Percentiles rank a stretch among this genome's conserved stretches.
Evolutionary conservation across 2,888 invertebrate species (phyloP).

Genomic region (Acanthopleura granulata): DNA sequence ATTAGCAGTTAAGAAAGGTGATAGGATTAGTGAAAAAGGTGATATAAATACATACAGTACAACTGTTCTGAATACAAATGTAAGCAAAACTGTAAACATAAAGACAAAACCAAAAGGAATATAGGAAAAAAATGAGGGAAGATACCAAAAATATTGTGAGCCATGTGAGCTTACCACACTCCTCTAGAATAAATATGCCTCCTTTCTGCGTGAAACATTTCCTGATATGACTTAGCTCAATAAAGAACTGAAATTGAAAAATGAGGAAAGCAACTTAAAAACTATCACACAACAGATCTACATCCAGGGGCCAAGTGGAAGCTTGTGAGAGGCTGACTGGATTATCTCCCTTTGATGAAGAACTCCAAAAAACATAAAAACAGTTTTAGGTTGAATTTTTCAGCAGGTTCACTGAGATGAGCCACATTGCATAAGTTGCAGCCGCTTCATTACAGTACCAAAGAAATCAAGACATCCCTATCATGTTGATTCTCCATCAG

Average conservation of each 20-base stretch:
- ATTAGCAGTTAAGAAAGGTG: too few relatives aligned
- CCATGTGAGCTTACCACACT: slow-evolving; percentile 90
- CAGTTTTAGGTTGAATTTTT: too few relatives aligned
- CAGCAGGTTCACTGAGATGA: too few relatives aligned
- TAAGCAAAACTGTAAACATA: neutral
- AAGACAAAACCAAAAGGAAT: slow-evolving; percentile 21
- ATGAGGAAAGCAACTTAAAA: slow-evolving; percentile 55
- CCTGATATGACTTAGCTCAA: slow-evolving; percentile 97
- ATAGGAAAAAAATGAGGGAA: slow-evolving; percentile 41
- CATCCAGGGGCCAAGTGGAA: slow-evolving; percentile 1
- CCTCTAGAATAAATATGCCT: slow-evolving; percentile 98
- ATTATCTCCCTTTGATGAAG: neutral
- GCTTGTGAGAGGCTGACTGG: neutral
- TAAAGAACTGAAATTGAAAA: slow-evolving; percentile 92
- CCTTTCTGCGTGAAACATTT: slow-evolving; percentile 99
- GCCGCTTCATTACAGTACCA: too few relatives aligned
- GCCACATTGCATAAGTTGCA: too few relatives aligned
- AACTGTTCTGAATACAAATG: neutral
- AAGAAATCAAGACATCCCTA: too few relatives aligned
- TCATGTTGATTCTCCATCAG: too few relatives aligned
- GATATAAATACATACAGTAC: neutral
- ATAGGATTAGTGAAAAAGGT: too few relatives aligned
- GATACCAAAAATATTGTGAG: slow-evolving; percentile 2
- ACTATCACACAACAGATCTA: slow-evolving; percentile 22
- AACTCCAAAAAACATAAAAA: neutral